Evolutionary conservation across 2,113 vertebrate species (phyloP).

Genomic region (Malurus elegans): DNA sequence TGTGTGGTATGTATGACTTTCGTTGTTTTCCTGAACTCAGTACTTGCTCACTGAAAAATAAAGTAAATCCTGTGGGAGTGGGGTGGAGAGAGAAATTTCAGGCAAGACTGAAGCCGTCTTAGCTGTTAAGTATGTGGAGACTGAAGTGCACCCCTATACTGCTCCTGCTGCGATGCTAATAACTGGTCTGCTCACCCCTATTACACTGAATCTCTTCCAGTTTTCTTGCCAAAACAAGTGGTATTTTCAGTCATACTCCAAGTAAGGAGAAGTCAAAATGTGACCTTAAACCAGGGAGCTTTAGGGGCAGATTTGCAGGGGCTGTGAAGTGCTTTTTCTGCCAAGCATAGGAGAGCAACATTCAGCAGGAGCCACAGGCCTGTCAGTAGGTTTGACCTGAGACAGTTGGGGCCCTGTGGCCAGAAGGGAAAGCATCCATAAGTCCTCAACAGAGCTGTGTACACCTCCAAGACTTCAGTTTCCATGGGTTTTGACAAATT

Average conservation of each 20-base stretch:
- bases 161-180: background rate
- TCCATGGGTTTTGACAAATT: background rate
- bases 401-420: background rate
- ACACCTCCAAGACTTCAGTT: background rate
- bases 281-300: conserved; percentile 27
- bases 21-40: background rate
- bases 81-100: background rate
- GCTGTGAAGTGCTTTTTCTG: background rate
- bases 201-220: background rate
- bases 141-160: background rate
- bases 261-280: background rate
- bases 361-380: background rate
- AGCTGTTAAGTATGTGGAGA: background rate
- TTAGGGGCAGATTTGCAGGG: background rate
- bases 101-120: background rate
- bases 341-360: background rate
- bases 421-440: background rate
- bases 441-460: background rate
- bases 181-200: background rate
- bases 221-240: conserved; percentile 12
- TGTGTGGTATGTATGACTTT: background rate
- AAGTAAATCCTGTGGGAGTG: background rate
- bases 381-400: background rate
- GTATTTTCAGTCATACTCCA: background rate
- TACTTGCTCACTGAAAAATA: background rate